phyloP scores from a whole-genome alignment of 2,888 invertebrate genomes.

The Aphodius sticticus region DNA sequence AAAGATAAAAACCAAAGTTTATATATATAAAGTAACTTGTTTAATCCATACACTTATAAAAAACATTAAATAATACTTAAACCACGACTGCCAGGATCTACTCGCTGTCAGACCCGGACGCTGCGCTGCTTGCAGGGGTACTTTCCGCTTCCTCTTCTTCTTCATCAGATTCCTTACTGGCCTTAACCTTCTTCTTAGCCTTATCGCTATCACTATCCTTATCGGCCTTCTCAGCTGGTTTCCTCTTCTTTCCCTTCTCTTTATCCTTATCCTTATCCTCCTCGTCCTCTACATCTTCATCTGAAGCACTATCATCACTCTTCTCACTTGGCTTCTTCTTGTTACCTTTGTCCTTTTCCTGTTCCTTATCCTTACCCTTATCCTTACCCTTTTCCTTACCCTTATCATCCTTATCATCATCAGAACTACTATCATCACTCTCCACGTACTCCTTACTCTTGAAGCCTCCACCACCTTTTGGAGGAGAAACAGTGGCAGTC shows the following conservation, averaged over 20 bases:
- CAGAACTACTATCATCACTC: conserved; percentile 72
- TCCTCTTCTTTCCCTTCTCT: conserved; percentile 7
- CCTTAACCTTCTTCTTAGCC: conserved; percentile 57
- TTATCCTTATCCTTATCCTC: conserved; percentile 64
- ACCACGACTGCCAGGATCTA: conserved; percentile 27
- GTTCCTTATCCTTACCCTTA: conserved; percentile 48
- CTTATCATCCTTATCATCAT: conserved; percentile 60
- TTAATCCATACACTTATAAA: not conserved
- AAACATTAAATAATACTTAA: conserved; percentile 13
- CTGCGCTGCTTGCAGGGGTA: conserved; percentile 59
- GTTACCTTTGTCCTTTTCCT: conserved; percentile 53
- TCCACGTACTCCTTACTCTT: conserved; percentile 95
- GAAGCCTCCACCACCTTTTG: conserved; percentile 67
- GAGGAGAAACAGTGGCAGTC: conserved; percentile 50
- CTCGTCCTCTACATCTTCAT: conserved; percentile 61
- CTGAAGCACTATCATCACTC: conserved; percentile 55
- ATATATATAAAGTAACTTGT: not conserved
- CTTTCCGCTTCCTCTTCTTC: conserved; percentile 57
- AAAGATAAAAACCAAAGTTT: not conserved
- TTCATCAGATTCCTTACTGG: conserved; percentile 58
- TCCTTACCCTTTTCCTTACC: conserved; percentile 46
- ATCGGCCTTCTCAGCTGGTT: not conserved
- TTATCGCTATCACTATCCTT: conserved; percentile 41
- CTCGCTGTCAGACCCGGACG: conserved; percentile 53
- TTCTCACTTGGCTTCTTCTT: conserved; percentile 60